Base-by-base conservation (phyloP, 2,888 invertebrate genomes). In the Drosophila lutescens region DNA sequence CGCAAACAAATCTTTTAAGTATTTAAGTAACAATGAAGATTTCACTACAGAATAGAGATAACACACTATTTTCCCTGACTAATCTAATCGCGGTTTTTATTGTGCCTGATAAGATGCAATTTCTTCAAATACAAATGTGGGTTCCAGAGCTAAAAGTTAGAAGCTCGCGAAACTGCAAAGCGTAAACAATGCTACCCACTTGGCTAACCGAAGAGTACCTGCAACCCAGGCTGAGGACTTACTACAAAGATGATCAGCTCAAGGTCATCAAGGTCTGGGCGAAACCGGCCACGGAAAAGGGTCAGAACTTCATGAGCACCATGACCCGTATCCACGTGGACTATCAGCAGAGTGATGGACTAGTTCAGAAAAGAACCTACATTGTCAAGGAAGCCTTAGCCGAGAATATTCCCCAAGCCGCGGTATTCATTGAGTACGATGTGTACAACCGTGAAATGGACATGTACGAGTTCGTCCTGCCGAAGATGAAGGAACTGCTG, bases 391-490 rank as follows among this genome's bases (percentile, higher is more conserved):
- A 76, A 10, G 36, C 70, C 3, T 69, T 70, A 10, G 34, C 77
- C 1, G 53, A 32, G 0, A 66, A 77, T 46, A 50, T 70, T 4
- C 73, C 78, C 0, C 76, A 82, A n/a, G 55, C 67, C 0, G 46
- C 51, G 2, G 15, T 77, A 0, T 73, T 89, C 15, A 38, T 40
- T 1, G 72, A 78, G n/a, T 81, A 82, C 34, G 69, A 76, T 17
- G 68, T 84, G 4, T 87, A 79, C 53, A 46, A 65, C 0, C 70
- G 89, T 6, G 89, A 89, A 68, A 81, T 89, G 77, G 77, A 89
- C 36, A 86, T 91, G 77, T 90, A 91, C 53, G 84, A 87, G 55
- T 66, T 74, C 26, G 68, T 91, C 0, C 54, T 90, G 55, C 89
- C 90, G 9, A 70, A 82, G 57, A 72, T 91, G 47, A 77, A 76